Conservation (phyloP, 2,888 invertebrate genomes). For the Aporophyla lueneburgensis region DNA sequence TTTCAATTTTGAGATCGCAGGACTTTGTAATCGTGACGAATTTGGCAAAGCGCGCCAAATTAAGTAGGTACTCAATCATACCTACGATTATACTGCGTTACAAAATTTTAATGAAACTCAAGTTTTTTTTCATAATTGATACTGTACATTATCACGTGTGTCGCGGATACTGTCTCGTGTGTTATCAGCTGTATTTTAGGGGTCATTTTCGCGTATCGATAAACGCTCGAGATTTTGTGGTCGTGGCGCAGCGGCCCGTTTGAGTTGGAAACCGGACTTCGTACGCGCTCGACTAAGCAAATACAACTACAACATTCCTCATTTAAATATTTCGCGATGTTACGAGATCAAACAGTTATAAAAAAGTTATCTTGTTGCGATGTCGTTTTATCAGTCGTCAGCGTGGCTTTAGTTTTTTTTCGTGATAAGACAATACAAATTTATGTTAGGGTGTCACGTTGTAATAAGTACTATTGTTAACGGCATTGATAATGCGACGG, state of each 20-base stretch:
- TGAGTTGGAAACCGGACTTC: constrained; percentile 35
- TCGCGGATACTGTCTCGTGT: constrained; percentile 55
- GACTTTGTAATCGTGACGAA: constrained; percentile 31
- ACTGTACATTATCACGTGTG: constrained; percentile 44
- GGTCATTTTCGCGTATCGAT: constrained; percentile 59
- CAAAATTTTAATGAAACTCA: constrained; percentile 42
- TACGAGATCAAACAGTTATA: constrained; percentile 78
- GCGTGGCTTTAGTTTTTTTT: constrained; percentile 79
- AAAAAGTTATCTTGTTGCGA: constrained; percentile 85
- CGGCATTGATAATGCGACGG: constrained; percentile 87
- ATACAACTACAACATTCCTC: constrained; percentile 55
- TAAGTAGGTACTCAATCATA: constrained; percentile 46
- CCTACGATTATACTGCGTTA: constrained; percentile 8
- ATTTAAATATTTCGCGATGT: constrained; percentile 59
- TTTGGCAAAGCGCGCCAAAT: constrained; percentile 40
- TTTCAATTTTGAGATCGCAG: constrained; percentile 11
- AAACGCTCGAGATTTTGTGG: constrained; percentile 38
- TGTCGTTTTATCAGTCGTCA: constrained; percentile 79
- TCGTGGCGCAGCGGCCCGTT: constrained; percentile 12
- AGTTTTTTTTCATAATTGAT: constrained; percentile 43
- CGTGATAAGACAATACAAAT: constrained; percentile 89
- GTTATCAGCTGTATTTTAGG: constrained; percentile 51
- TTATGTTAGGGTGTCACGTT: constrained; percentile 89
- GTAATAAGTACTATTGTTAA: constrained; percentile 86
- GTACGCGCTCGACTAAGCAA: constrained; percentile 37